These are phyloP conservation scores for Geococcyx californianus DNA, from an alignment of 2,113 vertebrate genomes.

Conservation along the genomic window DNA sequence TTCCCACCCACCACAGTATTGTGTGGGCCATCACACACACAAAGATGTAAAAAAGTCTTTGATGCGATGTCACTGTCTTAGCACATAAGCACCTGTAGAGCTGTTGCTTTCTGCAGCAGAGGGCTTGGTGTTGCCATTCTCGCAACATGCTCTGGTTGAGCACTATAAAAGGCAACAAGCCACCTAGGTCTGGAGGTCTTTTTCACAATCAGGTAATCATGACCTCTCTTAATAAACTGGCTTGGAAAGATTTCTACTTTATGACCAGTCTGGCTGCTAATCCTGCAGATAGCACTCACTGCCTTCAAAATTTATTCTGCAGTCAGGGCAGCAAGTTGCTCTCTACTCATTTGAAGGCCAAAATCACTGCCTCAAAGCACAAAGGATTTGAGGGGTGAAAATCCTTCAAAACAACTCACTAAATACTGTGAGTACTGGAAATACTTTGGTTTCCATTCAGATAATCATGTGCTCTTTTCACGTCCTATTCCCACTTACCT, in stretches of 20 bases:
- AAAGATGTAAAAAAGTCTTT: neutral
- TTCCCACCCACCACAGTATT: neutral
- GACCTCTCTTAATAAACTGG: neutral
- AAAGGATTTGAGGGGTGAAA: conserved; percentile 1
- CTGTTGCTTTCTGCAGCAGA: neutral
- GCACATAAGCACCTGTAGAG: neutral
- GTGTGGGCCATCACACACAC: fast-evolving
- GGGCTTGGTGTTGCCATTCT: neutral
- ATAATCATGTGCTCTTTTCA: neutral
- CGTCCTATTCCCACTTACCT: neutral
- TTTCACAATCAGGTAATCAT: neutral
- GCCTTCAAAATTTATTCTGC: neutral
- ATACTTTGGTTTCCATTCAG: conserved; percentile 14
- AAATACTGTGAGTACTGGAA: neutral
- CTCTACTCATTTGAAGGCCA: neutral
- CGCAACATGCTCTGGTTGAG: neutral
- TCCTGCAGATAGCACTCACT: neutral
- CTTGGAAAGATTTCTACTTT: neutral
- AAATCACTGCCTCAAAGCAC: neutral
- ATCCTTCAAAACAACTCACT: conserved; percentile 9
- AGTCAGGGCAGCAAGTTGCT: neutral
- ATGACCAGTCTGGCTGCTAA: neutral
- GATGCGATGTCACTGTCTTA: neutral
- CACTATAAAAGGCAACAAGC: neutral
- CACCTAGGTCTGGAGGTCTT: neutral